These are phyloP conservation scores for Cantharis flavilabris DNA, from an alignment of 2,888 invertebrate species.

Conservation along the genomic window DNA sequence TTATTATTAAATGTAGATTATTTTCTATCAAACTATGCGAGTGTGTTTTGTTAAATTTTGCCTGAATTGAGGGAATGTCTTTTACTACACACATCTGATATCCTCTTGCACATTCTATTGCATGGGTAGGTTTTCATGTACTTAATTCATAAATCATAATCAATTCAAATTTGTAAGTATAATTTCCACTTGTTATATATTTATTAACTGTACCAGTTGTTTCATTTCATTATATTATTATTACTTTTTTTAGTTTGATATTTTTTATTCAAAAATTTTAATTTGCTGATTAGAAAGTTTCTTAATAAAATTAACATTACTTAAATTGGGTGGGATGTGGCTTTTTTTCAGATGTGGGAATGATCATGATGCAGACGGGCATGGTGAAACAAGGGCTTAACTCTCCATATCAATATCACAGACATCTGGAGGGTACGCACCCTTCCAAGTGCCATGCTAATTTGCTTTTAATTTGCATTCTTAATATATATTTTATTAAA, in stretches of 20 bases:
- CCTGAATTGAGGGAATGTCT: constrained; percentile 51
- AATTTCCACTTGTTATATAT: constrained; percentile 8
- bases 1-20: constrained; percentile 11
- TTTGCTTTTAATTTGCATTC: constrained; percentile 23
- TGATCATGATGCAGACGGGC: constrained; percentile 96
- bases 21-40: constrained; percentile 24
- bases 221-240: background rate
- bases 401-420: constrained; percentile 64
- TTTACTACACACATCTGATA: constrained; percentile 53
- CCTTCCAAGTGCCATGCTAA: constrained; percentile 38
- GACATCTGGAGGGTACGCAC: constrained; percentile 75
- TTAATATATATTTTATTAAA: constrained; percentile 18
- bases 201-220: background rate
- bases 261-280: constrained; percentile 20
- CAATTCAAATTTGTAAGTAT: constrained; percentile 32
- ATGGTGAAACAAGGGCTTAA: constrained; percentile 91
- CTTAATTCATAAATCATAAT: constrained; percentile 19
- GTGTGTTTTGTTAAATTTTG: constrained; percentile 34
- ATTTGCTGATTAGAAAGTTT: constrained; percentile 32
- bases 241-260: background rate
- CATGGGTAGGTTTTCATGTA: constrained; percentile 48
- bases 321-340: constrained; percentile 52
- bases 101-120: constrained; percentile 54
- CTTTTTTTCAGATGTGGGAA: constrained; percentile 92
- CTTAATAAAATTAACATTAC: constrained; percentile 36